Conservation (phyloP, 2,113 vertebrate species). For the Stictonetta naevosa region DNA sequence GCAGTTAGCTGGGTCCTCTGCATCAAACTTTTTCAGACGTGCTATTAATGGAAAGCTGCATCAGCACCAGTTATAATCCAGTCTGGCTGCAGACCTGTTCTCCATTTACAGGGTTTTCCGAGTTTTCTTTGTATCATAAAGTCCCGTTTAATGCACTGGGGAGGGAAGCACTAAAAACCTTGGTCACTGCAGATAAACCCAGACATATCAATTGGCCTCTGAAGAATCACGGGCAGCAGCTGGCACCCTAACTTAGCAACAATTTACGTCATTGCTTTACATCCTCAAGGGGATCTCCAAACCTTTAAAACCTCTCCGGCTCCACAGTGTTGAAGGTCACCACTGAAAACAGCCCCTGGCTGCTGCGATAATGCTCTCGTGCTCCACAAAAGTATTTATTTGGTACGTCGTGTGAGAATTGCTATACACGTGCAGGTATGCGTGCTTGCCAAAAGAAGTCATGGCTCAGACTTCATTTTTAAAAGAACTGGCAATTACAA, state of each 20-base stretch:
- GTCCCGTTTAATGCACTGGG: not conserved
- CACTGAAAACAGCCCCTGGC: not conserved
- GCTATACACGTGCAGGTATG: not conserved
- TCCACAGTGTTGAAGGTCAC: conserved; percentile 53
- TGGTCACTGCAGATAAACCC: conserved; percentile 44
- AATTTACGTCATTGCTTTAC: conserved; percentile 56
- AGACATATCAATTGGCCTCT: conserved; percentile 45
- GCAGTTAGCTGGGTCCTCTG: not conserved
- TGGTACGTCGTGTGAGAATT: not conserved
- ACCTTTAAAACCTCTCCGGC: not conserved
- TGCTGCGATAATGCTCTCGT: not conserved
- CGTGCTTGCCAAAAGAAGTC: not conserved
- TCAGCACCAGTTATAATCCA: not conserved
- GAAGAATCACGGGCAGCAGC: conserved; percentile 50
- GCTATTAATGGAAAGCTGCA: not conserved
- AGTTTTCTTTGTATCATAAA: not conserved
- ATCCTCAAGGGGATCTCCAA: conserved; percentile 28
- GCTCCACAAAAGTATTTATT: not conserved
- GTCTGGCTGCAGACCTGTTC: not conserved
- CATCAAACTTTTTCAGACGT: not conserved
- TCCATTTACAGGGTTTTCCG: not conserved
- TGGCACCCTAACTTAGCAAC: conserved; percentile 75
- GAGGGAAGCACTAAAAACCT: not conserved
- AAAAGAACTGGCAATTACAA: not conserved
- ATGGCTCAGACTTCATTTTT: not conserved